Percentiles rank a stretch among this genome's conserved stretches.
phyloP scores from a whole-genome alignment of 1,140 invertebrate genomes.

The Nephila pilipes region DNA sequence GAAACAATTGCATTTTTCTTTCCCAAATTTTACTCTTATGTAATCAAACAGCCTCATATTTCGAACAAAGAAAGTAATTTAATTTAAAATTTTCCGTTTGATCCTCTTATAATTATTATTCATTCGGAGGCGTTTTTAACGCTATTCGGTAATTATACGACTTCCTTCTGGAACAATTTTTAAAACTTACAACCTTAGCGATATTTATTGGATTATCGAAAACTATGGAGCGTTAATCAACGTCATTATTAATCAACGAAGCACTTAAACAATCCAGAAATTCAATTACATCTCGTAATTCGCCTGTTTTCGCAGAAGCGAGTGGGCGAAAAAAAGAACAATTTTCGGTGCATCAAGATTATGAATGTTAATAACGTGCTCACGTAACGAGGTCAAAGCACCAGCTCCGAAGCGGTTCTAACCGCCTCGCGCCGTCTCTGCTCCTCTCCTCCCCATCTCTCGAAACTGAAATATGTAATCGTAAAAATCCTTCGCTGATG shows the following conservation, averaged over 20 bases:
- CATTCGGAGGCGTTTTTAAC: too few relatives aligned
- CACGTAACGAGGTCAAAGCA: constrained; percentile 25
- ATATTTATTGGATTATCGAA: background rate
- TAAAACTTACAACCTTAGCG: background rate
- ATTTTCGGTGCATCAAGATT: background rate
- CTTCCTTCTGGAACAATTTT: too few relatives aligned
- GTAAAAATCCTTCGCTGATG: background rate
- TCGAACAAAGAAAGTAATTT: too few relatives aligned
- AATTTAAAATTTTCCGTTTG: too few relatives aligned
- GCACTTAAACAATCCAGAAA: constrained; percentile 8
- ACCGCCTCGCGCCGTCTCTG: background rate
- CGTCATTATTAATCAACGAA: constrained; percentile 12
- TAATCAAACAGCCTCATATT: too few relatives aligned
- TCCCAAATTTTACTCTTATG: too few relatives aligned
- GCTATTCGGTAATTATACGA: too few relatives aligned
- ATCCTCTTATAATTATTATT: too few relatives aligned
- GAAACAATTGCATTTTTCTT: too few relatives aligned
- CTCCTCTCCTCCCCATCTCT: background rate
- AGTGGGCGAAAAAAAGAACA: background rate
- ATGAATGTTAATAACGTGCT: constrained; percentile 12
- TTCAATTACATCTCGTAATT: background rate
- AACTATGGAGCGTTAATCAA: constrained; percentile 1
- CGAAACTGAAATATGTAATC: background rate
- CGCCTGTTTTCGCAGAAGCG: background rate
- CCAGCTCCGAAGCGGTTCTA: constrained; percentile 1